Percentiles rank a stretch among this genome's conserved stretches.
Evolutionary conservation across 2,888 invertebrate genomes (phyloP).

Genomic region (Sarcophaga carnaria): DNA sequence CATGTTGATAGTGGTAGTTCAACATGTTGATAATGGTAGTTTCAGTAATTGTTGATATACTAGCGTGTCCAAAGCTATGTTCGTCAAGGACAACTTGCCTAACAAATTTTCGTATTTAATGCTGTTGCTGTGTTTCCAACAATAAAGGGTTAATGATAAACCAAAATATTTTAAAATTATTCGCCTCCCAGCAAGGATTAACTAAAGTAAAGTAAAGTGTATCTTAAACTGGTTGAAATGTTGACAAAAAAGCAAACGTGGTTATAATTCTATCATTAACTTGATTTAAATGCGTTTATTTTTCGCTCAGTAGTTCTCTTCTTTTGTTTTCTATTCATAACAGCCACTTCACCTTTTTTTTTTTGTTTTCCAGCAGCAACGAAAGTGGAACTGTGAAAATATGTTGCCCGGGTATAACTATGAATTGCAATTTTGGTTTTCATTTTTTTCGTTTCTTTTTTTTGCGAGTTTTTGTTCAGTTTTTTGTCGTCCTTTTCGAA

Average conservation of each 20-base stretch:
- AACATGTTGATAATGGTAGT: no score
- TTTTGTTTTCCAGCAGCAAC: background rate
- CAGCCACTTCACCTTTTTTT: background rate
- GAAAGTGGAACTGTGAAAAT: slow-evolving; percentile 2
- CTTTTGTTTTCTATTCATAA: background rate
- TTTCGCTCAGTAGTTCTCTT: slow-evolving; percentile 1
- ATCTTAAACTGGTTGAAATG: background rate
- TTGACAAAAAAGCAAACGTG: slow-evolving; percentile 20
- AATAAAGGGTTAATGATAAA: background rate
- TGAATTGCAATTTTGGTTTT: slow-evolving; percentile 6
- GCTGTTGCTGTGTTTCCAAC: no score
- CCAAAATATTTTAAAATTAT: background rate
- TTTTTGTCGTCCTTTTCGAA: background rate
- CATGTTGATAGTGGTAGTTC: no score
- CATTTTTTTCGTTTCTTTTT: background rate
- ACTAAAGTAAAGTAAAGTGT: background rate
- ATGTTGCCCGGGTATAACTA: background rate
- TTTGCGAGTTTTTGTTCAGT: no score
- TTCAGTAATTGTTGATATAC: no score
- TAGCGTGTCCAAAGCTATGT: no score
- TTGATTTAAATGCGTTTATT: slow-evolving; percentile 48
- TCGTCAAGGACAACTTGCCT: no score
- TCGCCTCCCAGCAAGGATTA: background rate
- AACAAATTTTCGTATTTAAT: no score
- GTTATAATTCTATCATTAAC: slow-evolving; percentile 48